Evolutionary conservation across 2,797 vertebrate genomes (phyloP), one percentile per base, ranked within the genome.

Genomic region (Phoebastria nigripes): DNA sequence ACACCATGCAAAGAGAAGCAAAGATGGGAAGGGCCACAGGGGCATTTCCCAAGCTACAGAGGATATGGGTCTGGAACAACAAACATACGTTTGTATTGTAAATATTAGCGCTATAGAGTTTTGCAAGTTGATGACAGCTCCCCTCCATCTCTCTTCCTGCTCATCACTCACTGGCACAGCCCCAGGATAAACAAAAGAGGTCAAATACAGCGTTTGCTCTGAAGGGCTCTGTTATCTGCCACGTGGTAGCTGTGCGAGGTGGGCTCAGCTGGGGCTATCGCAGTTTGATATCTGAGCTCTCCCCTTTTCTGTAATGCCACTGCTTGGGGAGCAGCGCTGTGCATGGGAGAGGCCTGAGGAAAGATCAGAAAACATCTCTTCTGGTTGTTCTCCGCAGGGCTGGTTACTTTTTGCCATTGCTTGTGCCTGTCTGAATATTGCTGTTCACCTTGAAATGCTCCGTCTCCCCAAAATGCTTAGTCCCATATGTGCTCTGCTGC

Each of bases 11-110:
- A 80, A 58, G 52, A 67, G 67, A 54, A 59, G 26, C 63, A 71
- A 14, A 28, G 18, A 17, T 81, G 44, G 35, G 41, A 55, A 73
- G 37, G 17, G 39, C 42, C 59, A 62, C 39, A 28, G 47, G 35
- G 52, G 33, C 69, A 37, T 90, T 93, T 94, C 80, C 85, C 19
- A 15, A 69, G 33, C 56, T 46, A 1, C 0, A 13, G 47, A 74
- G 47, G 77, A 83, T 83, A 80, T 71, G 61, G 69, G 52, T 70
- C 65, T 90, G 82, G 79, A 93, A 46, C 4, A 66, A 93, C 72
- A 83, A 77, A 66, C 4, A 2, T 11, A 2, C 25, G 44, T 70
- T 85, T 85, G 47, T 93, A 9, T 37, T 81, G 72, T 92, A 88
- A 92, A 91, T 88, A 49, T 25, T 20, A 31, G 54, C 87, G 52